These are phyloP conservation scores for Lepilemur ruficaudatus DNA, from an alignment of 2,797 vertebrate genomes.

Conservation along the genomic window DNA sequence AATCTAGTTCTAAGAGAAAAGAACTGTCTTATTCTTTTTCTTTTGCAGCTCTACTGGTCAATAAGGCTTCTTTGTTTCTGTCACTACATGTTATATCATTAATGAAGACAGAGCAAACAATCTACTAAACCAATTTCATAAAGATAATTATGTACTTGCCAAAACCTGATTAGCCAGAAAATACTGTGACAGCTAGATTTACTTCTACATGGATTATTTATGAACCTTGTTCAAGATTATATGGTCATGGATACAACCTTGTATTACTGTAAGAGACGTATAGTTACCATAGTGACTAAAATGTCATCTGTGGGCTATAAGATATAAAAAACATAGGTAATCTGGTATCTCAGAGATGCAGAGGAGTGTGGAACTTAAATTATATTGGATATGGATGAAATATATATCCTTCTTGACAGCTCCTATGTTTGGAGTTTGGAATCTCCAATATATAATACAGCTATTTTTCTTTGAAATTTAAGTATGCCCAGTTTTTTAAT, in stretches of 20 bases:
- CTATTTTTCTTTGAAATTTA: not conserved
- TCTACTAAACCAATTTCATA: slow-evolving; percentile 81
- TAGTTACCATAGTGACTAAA: slow-evolving; percentile 79
- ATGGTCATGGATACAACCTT: slow-evolving; percentile 68
- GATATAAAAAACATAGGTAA: slow-evolving; percentile 68
- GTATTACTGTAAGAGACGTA: slow-evolving; percentile 67
- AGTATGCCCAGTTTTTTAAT: not conserved
- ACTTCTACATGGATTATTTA: slow-evolving; percentile 81
- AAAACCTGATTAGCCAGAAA: slow-evolving; percentile 79
- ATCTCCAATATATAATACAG: not conserved
- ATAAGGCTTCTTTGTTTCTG: slow-evolving; percentile 73
- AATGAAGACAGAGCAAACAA: slow-evolving; percentile 76
- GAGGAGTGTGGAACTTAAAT: slow-evolving; percentile 65
- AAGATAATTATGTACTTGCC: slow-evolving; percentile 78
- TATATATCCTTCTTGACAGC: slow-evolving; percentile 11
- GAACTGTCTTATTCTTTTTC: slow-evolving; percentile 45
- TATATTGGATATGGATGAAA: slow-evolving; percentile 71
- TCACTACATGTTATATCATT: slow-evolving; percentile 64
- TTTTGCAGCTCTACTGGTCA: slow-evolving; percentile 35
- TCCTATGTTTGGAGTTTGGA: not conserved
- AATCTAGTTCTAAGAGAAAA: not conserved
- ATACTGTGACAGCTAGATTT: slow-evolving; percentile 80
- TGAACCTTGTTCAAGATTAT: slow-evolving; percentile 69
- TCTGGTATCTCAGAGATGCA: slow-evolving; percentile 62
- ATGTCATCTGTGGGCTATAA: slow-evolving; percentile 70